These are phyloP conservation scores for Mola mola DNA, from an alignment of 2,113 vertebrate genomes.

Conservation along the genomic window DNA sequence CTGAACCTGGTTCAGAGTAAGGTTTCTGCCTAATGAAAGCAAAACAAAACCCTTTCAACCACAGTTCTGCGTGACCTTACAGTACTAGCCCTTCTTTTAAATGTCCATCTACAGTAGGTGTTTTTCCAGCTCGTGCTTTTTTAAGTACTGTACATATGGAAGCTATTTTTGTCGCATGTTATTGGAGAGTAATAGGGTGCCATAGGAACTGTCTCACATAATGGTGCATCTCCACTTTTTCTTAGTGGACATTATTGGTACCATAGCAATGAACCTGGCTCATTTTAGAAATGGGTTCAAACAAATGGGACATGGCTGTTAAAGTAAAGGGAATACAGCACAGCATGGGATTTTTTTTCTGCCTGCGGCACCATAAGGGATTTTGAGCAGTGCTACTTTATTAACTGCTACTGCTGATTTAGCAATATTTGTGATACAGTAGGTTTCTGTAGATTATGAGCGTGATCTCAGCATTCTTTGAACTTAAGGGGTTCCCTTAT, in stretches of 20 bases:
- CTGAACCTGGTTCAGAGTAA: not conserved
- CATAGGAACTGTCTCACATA: conserved; percentile 29
- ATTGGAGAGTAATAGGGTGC: conserved; percentile 4
- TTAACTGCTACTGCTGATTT: conserved; percentile 28
- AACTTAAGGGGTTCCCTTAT: not conserved
- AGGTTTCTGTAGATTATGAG: conserved; percentile 23
- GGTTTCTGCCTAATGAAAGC: not conserved
- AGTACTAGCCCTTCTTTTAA: not conserved
- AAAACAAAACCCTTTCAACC: conserved; percentile 4
- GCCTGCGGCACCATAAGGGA: not conserved
- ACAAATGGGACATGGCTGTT: conserved; percentile 20
- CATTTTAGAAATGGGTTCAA: conserved; percentile 36
- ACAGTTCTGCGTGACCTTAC: not conserved
- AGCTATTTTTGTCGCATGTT: conserved; percentile 21
- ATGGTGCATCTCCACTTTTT: conserved; percentile 22
- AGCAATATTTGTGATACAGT: conserved; percentile 18
- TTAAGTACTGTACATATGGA: not conserved
- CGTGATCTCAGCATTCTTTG: conserved; percentile 8
- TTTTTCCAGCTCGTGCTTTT: conserved; percentile 9
- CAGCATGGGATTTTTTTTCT: conserved; percentile 4
- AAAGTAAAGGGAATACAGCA: conserved; percentile 10
- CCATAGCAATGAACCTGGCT: conserved; percentile 18
- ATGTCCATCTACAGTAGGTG: not conserved
- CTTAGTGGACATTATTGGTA: conserved; percentile 20
- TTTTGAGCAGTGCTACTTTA: not conserved